Conservation (phyloP, 2,888 invertebrate species). For the Drosophila greeni region DNA sequence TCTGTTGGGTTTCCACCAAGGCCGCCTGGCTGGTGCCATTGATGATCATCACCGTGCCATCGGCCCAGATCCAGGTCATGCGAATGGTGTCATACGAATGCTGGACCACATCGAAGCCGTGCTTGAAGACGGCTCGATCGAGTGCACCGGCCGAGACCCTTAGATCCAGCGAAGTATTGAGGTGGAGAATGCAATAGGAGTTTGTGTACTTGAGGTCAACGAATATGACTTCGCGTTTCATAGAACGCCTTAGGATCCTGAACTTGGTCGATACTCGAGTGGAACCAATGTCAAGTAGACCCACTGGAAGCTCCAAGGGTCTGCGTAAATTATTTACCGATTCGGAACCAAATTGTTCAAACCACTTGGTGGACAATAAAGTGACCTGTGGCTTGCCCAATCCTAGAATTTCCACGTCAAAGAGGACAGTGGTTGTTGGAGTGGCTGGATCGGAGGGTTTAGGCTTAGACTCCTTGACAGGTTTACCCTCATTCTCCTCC, state of each 20-base stretch:
- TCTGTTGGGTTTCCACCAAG: slow-evolving; percentile 17
- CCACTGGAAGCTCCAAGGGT: no score
- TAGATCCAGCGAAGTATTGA: not conserved
- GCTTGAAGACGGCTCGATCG: slow-evolving; percentile 10
- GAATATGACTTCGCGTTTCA: no score
- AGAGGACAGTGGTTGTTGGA: not conserved
- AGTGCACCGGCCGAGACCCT: not conserved
- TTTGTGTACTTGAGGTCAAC: not conserved
- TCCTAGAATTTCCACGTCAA: not conserved
- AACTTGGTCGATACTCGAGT: no score
- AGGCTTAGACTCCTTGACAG: no score
- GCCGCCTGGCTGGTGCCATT: slow-evolving; percentile 31
- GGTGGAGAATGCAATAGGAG: not conserved
- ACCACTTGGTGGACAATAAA: no score
- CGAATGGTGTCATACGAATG: not conserved
- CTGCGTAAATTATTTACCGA: no score
- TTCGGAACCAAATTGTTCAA: no score
- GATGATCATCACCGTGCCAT: slow-evolving; percentile 43
- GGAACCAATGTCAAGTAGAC: no score
- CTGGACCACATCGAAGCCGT: slow-evolving; percentile 35
- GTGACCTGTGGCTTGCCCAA: not conserved
- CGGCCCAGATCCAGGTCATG: slow-evolving; percentile 50
- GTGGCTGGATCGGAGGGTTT: not conserved
- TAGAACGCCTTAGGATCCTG: no score
- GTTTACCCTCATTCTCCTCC: not conserved